A percentile compares a stretch with the other conserved stretches of the same genome.
Conservation (phyloP, 2,888 invertebrate genomes). For the Mystacides longicornis region DNA sequence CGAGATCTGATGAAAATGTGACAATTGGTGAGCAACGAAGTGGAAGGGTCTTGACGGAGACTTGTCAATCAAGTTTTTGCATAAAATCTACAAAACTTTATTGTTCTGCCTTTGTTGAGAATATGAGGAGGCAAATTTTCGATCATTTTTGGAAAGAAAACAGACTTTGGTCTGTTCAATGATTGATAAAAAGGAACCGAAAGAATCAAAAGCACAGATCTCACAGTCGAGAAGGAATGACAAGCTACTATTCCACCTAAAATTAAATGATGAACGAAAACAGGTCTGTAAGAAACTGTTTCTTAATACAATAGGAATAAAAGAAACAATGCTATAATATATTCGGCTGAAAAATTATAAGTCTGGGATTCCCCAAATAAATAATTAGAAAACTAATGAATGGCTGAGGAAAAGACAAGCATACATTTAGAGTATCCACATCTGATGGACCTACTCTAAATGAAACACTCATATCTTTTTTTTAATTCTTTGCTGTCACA, state of each 20-base stretch:
- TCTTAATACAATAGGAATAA: background rate
- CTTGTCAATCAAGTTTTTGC: background rate
- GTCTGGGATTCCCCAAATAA: background rate
- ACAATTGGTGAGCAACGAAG: background rate
- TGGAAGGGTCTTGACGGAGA: background rate
- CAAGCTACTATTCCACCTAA: background rate
- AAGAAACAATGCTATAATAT: background rate
- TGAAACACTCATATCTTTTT: background rate
- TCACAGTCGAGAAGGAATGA: background rate
- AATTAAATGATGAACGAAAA: background rate
- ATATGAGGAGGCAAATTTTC: background rate
- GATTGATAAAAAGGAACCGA: background rate
- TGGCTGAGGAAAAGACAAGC: background rate
- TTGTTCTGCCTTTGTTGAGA: background rate
- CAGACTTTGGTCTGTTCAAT: background rate
- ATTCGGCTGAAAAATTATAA: background rate
- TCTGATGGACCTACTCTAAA: background rate
- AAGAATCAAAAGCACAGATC: background rate
- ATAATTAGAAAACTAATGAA: background rate
- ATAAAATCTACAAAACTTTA: background rate
- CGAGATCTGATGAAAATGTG: background rate
- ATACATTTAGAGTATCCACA: background rate
- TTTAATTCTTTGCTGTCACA: background rate
- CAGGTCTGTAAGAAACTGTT: conserved; percentile 1
- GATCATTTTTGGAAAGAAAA: conserved; percentile 1